Conservation (phyloP, 2,888 invertebrate genomes). For the Habroteleia sp. region DNA sequence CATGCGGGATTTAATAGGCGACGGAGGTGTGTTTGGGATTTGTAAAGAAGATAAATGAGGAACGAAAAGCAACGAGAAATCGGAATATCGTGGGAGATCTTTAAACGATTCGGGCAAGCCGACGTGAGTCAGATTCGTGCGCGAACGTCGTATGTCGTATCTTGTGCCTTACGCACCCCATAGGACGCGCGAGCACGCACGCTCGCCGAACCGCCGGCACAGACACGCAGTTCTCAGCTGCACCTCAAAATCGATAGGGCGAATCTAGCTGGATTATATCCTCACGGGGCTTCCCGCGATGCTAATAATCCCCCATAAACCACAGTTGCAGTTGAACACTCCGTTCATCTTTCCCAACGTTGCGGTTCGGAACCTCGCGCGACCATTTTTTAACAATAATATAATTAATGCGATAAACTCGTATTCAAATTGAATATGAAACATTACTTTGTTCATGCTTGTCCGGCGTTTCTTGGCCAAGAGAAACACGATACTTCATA, state of each 20-base stretch:
- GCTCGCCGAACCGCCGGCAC: conserved; percentile 20
- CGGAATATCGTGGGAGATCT: conserved; percentile 62
- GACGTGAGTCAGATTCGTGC: conserved; percentile 70
- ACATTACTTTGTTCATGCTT: too few relatives aligned
- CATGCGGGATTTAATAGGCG: conserved; percentile 26
- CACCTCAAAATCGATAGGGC: conserved; percentile 80
- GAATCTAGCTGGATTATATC: conserved; percentile 80
- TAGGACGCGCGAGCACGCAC: conserved; percentile 43
- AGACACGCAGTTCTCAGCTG: conserved; percentile 69
- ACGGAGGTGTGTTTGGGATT: conserved; percentile 50
- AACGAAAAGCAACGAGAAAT: conserved; percentile 55
- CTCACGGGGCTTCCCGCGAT: conserved; percentile 79
- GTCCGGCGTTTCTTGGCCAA: too few relatives aligned
- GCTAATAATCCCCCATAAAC: conserved; percentile 75
- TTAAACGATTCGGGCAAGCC: conserved; percentile 61
- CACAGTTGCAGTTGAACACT: conserved; percentile 68
- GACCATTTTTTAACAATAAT: too few relatives aligned
- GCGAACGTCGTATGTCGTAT: conserved; percentile 60
- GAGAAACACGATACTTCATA: too few relatives aligned
- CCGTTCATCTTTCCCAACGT: conserved; percentile 34
- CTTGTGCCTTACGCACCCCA: conserved; percentile 59
- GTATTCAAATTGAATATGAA: too few relatives aligned
- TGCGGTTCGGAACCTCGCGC: too few relatives aligned
- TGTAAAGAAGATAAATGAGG: conserved; percentile 45
- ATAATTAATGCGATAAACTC: too few relatives aligned